Percentiles rank a stretch among this genome's conserved stretches.
These are phyloP conservation scores for Drosophila aldrichi DNA, from an alignment of 2,888 invertebrate genomes.

Conservation along the genomic window DNA sequence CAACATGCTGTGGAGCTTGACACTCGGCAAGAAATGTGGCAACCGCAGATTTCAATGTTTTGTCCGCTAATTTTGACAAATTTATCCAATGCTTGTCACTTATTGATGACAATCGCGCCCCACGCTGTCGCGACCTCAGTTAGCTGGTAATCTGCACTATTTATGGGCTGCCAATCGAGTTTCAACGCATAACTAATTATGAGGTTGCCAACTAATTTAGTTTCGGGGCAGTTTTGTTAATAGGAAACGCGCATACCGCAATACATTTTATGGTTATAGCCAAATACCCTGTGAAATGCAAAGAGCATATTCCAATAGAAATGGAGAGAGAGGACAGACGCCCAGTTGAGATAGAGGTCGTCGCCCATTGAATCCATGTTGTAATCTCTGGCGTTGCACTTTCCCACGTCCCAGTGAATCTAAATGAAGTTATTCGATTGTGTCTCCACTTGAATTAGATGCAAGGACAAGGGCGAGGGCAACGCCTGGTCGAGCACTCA, in stretches of 20 bases:
- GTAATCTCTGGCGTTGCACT: neutral
- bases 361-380: neutral
- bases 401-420: neutral
- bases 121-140: conserved; percentile 12
- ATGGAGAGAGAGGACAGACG: neutral
- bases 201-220: conserved; percentile 69
- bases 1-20: conserved; percentile 12
- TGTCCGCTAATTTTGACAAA: conserved; percentile 77
- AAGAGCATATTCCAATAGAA: neutral
- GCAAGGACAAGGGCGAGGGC: neutral
- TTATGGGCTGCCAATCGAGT: conserved; percentile 62
- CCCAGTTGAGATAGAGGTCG: too few species aligned
- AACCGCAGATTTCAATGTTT: conserved; percentile 64
- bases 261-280: conserved; percentile 38
- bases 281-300: conserved; percentile 6
- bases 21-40: neutral
- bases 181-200: conserved; percentile 74
- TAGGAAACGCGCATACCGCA: conserved; percentile 48
- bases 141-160: conserved; percentile 29
- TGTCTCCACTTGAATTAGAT: neutral
- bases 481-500: conserved; percentile 14
- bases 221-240: conserved; percentile 54
- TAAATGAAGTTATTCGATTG: neutral
- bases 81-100: conserved; percentile 69
- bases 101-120: conserved; percentile 61